A percentile compares a stretch with the other conserved stretches of the same genome.
Conservation (phyloP, 2,797 vertebrate genomes). For the Chelidonichthys spinosus region DNA sequence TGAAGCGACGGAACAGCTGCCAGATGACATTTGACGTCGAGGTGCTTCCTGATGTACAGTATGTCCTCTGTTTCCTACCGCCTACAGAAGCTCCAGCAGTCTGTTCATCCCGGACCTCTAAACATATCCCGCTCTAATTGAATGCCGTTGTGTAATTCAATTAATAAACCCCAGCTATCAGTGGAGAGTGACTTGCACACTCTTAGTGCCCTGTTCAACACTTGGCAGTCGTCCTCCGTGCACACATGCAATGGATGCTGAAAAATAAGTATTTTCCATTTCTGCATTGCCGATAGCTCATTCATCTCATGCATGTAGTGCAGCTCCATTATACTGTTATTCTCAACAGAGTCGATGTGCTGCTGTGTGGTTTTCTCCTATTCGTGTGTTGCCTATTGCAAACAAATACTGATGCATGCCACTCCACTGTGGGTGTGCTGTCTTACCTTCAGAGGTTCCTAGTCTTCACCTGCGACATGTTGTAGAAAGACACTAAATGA, state of each 20-base stretch:
- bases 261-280: slow-evolving; percentile 33
- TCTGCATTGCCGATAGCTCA: slow-evolving; percentile 22
- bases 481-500: neutral
- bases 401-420: slow-evolving; percentile 18
- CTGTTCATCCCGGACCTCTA: slow-evolving; percentile 51
- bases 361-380: neutral
- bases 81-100: slow-evolving; percentile 49
- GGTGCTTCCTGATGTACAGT: slow-evolving; percentile 45
- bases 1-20: slow-evolving; percentile 45
- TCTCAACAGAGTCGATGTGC: neutral
- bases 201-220: slow-evolving; percentile 60
- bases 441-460: neutral
- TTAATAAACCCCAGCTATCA: slow-evolving; percentile 58
- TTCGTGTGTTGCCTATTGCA: slow-evolving; percentile 1
- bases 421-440: slow-evolving; percentile 11
- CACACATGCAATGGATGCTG: slow-evolving; percentile 35
- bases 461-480: neutral
- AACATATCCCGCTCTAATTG: slow-evolving; percentile 53
- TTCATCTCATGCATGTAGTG: slow-evolving; percentile 25
- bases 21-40: slow-evolving; percentile 61
- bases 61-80: slow-evolving; percentile 50
- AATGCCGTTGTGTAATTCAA: slow-evolving; percentile 58
- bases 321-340: neutral
- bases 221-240: slow-evolving; percentile 51
- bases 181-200: slow-evolving; percentile 49